Evolutionary conservation across 2,113 vertebrate species (phyloP).

Genomic region (Muntiacus reevesi): DNA sequence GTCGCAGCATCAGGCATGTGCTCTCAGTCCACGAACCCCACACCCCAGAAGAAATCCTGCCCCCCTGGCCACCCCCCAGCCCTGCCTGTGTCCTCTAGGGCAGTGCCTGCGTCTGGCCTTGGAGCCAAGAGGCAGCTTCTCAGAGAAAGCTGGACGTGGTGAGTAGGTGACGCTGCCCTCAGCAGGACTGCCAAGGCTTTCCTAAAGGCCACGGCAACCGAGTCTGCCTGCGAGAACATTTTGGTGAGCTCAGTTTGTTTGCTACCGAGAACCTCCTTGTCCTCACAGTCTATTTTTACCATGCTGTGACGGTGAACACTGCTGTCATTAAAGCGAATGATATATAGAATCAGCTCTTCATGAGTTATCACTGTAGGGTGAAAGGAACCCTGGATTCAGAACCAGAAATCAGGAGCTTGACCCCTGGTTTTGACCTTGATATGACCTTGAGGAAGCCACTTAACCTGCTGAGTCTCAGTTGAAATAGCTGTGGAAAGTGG

Average conservation of each 20-base stretch:
- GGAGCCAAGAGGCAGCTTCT: background rate
- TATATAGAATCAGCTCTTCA: background rate
- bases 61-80: no score
- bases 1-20: background rate
- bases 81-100: background rate
- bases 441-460: background rate
- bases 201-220: slow-evolving; percentile 15
- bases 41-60: background rate
- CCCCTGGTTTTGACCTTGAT: background rate
- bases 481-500: background rate
- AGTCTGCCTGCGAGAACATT: slow-evolving; percentile 26
- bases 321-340: background rate
- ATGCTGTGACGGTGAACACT: background rate
- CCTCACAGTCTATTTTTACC: slow-evolving; percentile 64
- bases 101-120: background rate
- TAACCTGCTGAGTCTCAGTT: background rate
- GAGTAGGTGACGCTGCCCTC: background rate
- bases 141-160: background rate
- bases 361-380: background rate
- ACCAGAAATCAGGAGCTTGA: background rate
- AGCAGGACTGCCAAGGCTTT: background rate
- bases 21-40: background rate
- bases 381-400: background rate
- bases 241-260: slow-evolving; percentile 61
- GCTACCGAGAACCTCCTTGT: slow-evolving; percentile 30